A percentile compares a stretch with the other conserved stretches of the same genome.
Evolutionary conservation across 2,888 invertebrate species (phyloP).

Genomic region (Trichopoda pennipes): DNA sequence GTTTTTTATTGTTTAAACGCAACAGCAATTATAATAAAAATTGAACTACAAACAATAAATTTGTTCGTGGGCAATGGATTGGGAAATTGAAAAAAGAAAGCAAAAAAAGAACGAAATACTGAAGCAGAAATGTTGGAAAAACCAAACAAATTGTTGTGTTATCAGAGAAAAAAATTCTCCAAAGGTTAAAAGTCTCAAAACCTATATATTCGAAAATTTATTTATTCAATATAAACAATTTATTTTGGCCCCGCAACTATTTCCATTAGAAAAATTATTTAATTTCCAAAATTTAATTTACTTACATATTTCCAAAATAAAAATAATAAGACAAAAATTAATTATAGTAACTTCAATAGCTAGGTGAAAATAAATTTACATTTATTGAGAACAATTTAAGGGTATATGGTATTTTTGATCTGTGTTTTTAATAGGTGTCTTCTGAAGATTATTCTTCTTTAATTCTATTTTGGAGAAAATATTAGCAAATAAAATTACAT

Average conservation of each 20-base stretch:
- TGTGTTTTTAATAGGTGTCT: too few species aligned
- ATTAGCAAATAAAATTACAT: too few species aligned
- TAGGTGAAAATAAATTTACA: too few species aligned
- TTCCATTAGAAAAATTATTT: too few species aligned
- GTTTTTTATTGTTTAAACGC: constrained; percentile 49
- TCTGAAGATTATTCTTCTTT: too few species aligned
- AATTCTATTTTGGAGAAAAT: too few species aligned
- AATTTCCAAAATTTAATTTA: too few species aligned
- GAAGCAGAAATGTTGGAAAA: constrained; percentile 34
- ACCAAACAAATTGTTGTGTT: constrained; percentile 58
- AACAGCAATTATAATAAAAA: constrained; percentile 30
- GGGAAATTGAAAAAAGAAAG: constrained; percentile 27
- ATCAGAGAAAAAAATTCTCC: constrained; percentile 31
- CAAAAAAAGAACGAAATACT: not conserved
- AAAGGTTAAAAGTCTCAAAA: constrained; percentile 48
- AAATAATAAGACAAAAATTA: too few species aligned
- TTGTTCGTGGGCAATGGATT: constrained; percentile 53
- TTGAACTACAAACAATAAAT: constrained; percentile 59
- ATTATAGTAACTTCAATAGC: too few species aligned
- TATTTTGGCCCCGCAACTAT: constrained; percentile 7
- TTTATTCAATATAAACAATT: constrained; percentile 41
- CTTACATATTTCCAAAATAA: too few species aligned
- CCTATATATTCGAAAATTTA: constrained; percentile 38
- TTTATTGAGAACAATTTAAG: too few species aligned
- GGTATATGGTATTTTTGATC: too few species aligned